Conservation (phyloP, 1,140 invertebrate genomes). For the Leptopilina clavipes region DNA sequence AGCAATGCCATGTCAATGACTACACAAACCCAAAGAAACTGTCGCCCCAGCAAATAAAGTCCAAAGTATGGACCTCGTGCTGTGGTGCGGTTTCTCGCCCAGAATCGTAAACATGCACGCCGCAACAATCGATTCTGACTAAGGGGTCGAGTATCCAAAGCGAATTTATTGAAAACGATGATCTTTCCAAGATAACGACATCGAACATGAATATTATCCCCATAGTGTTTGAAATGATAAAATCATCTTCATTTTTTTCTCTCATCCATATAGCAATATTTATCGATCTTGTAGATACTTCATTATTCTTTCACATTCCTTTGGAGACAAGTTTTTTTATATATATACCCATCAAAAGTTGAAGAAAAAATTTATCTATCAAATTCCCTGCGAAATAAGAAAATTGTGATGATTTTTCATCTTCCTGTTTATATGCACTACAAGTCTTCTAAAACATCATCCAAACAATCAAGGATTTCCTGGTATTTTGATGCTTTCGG, state of each 20-base stretch:
- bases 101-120: constrained; percentile 21
- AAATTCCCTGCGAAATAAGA: too few relatives aligned
- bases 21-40: constrained; percentile 40
- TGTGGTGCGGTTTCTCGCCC: constrained; percentile 18
- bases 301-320: constrained; percentile 23
- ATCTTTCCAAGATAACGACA: constrained; percentile 22
- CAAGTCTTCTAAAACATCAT: too few relatives aligned
- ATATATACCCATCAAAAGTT: too few relatives aligned
- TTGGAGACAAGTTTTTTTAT: constrained; percentile 18
- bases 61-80: constrained; percentile 34
- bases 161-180: constrained; percentile 34
- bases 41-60: constrained; percentile 51
- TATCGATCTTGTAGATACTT: constrained; percentile 19
- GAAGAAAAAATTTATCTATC: too few relatives aligned
- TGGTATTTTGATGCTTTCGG: constrained; percentile 52
- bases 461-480: constrained; percentile 51
- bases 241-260: constrained; percentile 20
- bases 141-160: constrained; percentile 20
- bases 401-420: too few relatives aligned
- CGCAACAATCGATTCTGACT: constrained; percentile 24
- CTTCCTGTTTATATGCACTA: too few relatives aligned
- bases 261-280: background rate
- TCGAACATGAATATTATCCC: constrained; percentile 24
- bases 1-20: constrained; percentile 55
- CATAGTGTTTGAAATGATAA: constrained; percentile 20